Evolutionary conservation across 2,888 invertebrate species (phyloP).

Genomic region (Zootermopsis nevadensis): DNA sequence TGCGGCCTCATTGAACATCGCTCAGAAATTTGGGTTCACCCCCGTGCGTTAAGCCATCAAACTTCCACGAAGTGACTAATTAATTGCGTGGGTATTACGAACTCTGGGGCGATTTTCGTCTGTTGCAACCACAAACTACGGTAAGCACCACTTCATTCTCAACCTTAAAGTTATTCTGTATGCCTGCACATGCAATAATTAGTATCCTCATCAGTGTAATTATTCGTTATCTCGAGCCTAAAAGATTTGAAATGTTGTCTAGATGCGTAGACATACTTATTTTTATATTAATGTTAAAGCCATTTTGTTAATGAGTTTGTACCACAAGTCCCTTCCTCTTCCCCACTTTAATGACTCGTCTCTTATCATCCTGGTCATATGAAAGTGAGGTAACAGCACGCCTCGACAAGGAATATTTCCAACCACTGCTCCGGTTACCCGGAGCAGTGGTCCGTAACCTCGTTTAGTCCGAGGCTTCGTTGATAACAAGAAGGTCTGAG

Average conservation of each 20-base stretch:
- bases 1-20: too few species aligned
- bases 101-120: neutral
- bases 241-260: neutral
- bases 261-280: neutral
- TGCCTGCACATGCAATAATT: neutral
- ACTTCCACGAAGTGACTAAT: constrained; percentile 14
- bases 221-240: neutral
- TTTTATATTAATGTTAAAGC: neutral
- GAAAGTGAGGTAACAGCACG: neutral
- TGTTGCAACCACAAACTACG: neutral
- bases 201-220: neutral
- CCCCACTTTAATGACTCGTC: neutral
- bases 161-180: neutral
- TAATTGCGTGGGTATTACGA: neutral
- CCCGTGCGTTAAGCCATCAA: neutral
- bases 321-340: neutral
- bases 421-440: neutral
- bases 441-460: too few species aligned
- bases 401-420: neutral
- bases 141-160: neutral
- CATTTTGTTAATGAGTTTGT: neutral
- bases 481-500: too few species aligned
- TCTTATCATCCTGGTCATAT: neutral
- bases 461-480: too few species aligned
- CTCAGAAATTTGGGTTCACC: too few species aligned